phyloP scores from a whole-genome alignment of 2,888 invertebrate genomes.

The Papilio gigon region DNA sequence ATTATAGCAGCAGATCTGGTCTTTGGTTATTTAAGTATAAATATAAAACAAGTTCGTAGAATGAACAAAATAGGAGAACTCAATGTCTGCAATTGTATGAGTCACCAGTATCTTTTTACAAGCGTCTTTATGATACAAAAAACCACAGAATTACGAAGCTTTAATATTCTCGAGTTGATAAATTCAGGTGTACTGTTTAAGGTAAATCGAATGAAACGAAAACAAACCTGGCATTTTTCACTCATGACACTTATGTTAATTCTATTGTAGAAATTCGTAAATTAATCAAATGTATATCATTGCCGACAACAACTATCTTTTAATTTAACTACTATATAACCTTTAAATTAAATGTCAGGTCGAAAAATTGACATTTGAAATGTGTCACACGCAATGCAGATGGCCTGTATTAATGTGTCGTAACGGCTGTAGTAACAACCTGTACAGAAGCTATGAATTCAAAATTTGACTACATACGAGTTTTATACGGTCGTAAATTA shows the following conservation, averaged over 20 bases:
- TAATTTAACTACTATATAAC: slow-evolving; percentile 58
- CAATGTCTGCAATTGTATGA: background rate
- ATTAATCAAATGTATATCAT: slow-evolving; percentile 48
- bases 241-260: slow-evolving; percentile 60
- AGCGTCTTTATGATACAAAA: no score
- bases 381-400: slow-evolving; percentile 33
- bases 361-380: slow-evolving; percentile 45
- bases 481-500: slow-evolving; percentile 5
- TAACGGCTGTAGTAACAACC: slow-evolving; percentile 9
- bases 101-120: background rate
- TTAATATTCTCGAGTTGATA: no score
- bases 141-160: background rate
- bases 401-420: slow-evolving; percentile 37
- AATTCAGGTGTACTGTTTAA: background rate
- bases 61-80: background rate
- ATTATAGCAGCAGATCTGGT: no score
- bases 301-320: slow-evolving; percentile 57
- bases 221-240: slow-evolving; percentile 68
- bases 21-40: no score
- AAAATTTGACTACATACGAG: slow-evolving; percentile 5
- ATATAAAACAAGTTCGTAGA: no score
- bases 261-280: slow-evolving; percentile 50
- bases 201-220: background rate
- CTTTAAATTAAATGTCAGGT: slow-evolving; percentile 54
- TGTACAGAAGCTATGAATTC: slow-evolving; percentile 2